Evolutionary conservation across 92 coral and sea anemone species (phyloP), one percentile per base, ranked within the genome.

Genomic region (Siderastrea radians): DNA sequence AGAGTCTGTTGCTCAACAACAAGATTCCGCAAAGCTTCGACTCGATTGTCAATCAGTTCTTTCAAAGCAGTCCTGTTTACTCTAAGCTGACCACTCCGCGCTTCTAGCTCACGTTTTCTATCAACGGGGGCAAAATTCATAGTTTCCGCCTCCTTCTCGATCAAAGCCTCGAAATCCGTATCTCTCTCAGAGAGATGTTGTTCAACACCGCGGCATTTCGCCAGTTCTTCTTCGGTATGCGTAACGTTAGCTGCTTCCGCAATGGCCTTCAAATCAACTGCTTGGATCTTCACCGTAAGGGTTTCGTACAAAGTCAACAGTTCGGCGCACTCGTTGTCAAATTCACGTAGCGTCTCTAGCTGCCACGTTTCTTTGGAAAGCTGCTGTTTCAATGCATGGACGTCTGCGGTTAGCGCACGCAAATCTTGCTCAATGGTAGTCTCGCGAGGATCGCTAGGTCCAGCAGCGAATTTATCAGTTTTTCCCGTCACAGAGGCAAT

Each of bases 1-100:
- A 93, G 49, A 13, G 96, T 88, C 83, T 95, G 96, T 52, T 93
- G 93, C 72, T 91, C 92, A 19, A 95, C 93, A 16, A 93, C 88
- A 17, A 91, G 85, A 45, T 78, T 73, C 15, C 94, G 91, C 48
- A 95, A 74, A 19, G 81, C 74, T 59, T 91, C 80, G 64, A 88
- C 55, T 52, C 88, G 94, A n/a, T 57, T 48, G 2, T 47, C 38
- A 46, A 82, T 71, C 86, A 82, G 53, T 58, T 82, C 70, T 71
- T 57, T 48, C 13, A 82, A 55, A 15, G 68, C 3, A n/a, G 13
- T 58, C 74, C 91, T 91, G 6, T 63, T 64, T 8, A 79, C 70
- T 26, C 61, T 73, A 19, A 95, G 46, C 50, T 77, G 84, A 26
- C 43, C 50, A 46, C 76, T 67, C 74, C 91, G 67, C 43, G 67